Conservation (phyloP, 2,888 invertebrate species). For the Stenoptilia bipunctidactyla region DNA sequence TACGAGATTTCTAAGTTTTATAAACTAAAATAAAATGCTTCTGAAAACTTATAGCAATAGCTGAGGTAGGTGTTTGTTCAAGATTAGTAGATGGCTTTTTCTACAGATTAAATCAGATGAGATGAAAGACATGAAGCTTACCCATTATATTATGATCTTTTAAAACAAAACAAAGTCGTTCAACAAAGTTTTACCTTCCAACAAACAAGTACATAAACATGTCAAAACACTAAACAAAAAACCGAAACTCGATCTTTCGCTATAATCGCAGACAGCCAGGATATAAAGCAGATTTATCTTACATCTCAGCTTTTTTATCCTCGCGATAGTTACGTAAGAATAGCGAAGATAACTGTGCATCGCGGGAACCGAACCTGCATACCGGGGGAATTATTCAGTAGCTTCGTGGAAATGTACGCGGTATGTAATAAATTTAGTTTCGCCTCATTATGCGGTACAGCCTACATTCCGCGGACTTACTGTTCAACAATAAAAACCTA, state of each 20-base stretch:
- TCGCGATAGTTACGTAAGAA: slow-evolving; percentile 47
- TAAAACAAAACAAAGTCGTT: too few species aligned
- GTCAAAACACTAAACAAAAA: not conserved
- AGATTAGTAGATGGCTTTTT: too few species aligned
- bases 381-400: slow-evolving; percentile 54
- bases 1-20: too few species aligned
- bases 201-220: not conserved
- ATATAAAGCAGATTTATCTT: slow-evolving; percentile 6
- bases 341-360: slow-evolving; percentile 61
- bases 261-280: slow-evolving; percentile 7
- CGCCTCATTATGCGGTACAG: slow-evolving; percentile 60
- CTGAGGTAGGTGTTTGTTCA: too few species aligned
- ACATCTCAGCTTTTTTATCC: slow-evolving; percentile 18
- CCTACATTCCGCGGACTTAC: slow-evolving; percentile 58
- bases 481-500: slow-evolving; percentile 35
- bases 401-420: slow-evolving; percentile 50
- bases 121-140: too few species aligned
- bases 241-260: not conserved
- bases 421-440: slow-evolving; percentile 48
- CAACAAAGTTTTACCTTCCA: too few species aligned
- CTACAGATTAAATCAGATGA: too few species aligned
- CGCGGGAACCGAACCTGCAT: slow-evolving; percentile 49
- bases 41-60: too few species aligned
- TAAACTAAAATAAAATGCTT: too few species aligned
- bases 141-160: too few species aligned